Conservation (phyloP, 2,888 invertebrate species). For the Aproaerema taeniolella region DNA sequence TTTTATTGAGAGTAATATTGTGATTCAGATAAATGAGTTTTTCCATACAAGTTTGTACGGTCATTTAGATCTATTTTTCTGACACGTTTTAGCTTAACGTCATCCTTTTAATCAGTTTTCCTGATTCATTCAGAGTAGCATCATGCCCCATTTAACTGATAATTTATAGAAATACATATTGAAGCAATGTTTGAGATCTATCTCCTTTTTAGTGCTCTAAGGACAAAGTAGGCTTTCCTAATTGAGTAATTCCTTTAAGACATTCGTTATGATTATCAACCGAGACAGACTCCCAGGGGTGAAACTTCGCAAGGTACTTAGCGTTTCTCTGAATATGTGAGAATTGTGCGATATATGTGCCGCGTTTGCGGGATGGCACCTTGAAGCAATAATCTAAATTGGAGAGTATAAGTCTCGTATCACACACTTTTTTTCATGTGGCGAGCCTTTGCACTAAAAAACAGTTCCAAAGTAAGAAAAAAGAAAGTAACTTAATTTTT, state of each 20-base stretch:
- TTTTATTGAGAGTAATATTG: too few relatives aligned
- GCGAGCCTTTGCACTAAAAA: too few relatives aligned
- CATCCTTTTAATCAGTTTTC: too few relatives aligned
- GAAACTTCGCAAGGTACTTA: slow-evolving; percentile 47
- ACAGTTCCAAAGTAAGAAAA: too few relatives aligned
- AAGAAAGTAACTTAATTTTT: too few relatives aligned
- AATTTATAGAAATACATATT: background rate
- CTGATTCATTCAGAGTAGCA: too few relatives aligned
- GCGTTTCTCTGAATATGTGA: slow-evolving; percentile 42
- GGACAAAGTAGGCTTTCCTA: slow-evolving; percentile 32
- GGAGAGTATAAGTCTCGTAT: too few relatives aligned
- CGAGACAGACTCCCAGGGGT: slow-evolving; percentile 39
- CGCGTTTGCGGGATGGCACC: slow-evolving; percentile 19
- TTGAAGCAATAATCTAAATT: slow-evolving; percentile 21
- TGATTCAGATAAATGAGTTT: too few relatives aligned
- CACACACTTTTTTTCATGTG: too few relatives aligned
- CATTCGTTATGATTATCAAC: slow-evolving; percentile 58
- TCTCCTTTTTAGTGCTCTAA: slow-evolving; percentile 16
- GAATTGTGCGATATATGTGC: slow-evolving; percentile 28
- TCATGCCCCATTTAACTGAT: background rate
- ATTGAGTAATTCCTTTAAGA: slow-evolving; percentile 56
- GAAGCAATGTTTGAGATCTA: background rate
- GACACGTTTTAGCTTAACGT: too few relatives aligned
- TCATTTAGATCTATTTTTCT: background rate
- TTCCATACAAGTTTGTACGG: background rate